These are phyloP conservation scores for Paracanthobrama guichenoti DNA, from an alignment of 2,113 vertebrate genomes.

Conservation along the genomic window DNA sequence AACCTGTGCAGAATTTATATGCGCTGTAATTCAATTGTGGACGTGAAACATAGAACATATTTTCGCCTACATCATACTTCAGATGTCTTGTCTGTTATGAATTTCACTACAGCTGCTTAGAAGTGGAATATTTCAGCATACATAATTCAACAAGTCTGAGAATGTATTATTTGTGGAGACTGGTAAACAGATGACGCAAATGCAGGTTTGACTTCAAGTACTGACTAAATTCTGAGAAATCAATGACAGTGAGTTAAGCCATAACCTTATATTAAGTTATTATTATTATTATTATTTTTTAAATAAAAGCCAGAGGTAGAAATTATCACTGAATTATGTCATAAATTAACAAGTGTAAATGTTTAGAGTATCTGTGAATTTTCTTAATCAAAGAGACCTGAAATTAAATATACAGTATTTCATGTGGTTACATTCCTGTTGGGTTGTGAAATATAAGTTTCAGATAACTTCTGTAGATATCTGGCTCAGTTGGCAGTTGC, in stretches of 20 bases:
- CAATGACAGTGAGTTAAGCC: neutral
- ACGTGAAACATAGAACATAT: constrained; percentile 30
- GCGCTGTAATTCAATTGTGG: constrained; percentile 45
- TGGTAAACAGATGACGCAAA: neutral
- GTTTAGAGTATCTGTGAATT: constrained; percentile 19
- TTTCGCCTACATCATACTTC: constrained; percentile 47
- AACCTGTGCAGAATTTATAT: constrained; percentile 40
- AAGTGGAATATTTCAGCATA: constrained; percentile 25
- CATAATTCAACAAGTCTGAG: neutral
- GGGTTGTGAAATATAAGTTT: neutral
- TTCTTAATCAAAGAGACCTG: neutral
- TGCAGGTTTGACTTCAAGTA: neutral
- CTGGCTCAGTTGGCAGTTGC: neutral
- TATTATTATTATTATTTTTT: too few relatives aligned
- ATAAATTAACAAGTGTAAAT: neutral
- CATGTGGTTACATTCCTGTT: neutral
- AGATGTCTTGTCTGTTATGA: constrained; percentile 31
- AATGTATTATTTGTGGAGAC: neutral
- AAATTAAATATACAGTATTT: constrained; percentile 18
- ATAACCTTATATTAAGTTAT: neutral
- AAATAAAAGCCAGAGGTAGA: neutral
- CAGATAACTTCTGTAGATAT: constrained; percentile 5
- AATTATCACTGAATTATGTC: neutral
- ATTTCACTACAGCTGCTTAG: constrained; percentile 31
- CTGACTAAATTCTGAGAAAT: constrained; percentile 14